These are phyloP conservation scores for Phymatocera aterrima DNA, from an alignment of 2,888 invertebrate genomes.

Conservation along the genomic window DNA sequence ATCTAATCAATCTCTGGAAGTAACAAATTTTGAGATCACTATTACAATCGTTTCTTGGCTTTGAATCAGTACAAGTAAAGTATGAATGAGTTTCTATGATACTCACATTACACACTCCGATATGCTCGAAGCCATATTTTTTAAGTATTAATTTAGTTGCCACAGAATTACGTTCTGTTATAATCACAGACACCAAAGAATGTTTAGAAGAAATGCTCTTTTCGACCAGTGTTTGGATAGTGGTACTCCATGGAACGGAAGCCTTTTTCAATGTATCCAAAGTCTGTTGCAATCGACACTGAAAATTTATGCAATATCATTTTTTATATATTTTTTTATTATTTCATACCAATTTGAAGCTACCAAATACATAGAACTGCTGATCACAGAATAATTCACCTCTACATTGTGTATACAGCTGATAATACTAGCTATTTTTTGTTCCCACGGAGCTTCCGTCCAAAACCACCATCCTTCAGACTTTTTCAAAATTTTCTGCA, in stretches of 20 bases:
- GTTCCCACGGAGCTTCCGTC: constrained; percentile 72
- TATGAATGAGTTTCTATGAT: constrained; percentile 28
- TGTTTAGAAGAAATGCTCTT: constrained; percentile 66
- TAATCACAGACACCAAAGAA: constrained; percentile 69
- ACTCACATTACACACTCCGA: constrained; percentile 66
- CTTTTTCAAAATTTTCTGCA: constrained; percentile 61
- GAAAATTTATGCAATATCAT: too few relatives aligned
- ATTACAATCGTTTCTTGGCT: constrained; percentile 31
- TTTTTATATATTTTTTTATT: too few relatives aligned
- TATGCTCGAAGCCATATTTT: constrained; percentile 73
- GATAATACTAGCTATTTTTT: constrained; percentile 62
- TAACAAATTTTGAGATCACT: constrained; percentile 53
- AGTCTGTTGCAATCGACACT: constrained; percentile 68
- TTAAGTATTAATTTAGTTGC: constrained; percentile 73
- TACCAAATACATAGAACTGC: neutral
- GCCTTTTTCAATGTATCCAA: constrained; percentile 68
- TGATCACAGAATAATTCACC: constrained; percentile 54
- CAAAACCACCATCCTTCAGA: constrained; percentile 68
- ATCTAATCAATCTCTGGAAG: constrained; percentile 66
- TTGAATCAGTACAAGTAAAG: constrained; percentile 9
- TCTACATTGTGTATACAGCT: constrained; percentile 65
- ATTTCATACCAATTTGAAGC: too few relatives aligned
- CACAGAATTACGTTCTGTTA: constrained; percentile 70
- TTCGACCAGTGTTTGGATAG: constrained; percentile 65
- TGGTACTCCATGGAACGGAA: constrained; percentile 73